Percentiles rank a stretch among this genome's conserved stretches.
These are phyloP conservation scores for Xestia sexstrigata DNA, from an alignment of 2,888 invertebrate genomes.

Conservation along the genomic window DNA sequence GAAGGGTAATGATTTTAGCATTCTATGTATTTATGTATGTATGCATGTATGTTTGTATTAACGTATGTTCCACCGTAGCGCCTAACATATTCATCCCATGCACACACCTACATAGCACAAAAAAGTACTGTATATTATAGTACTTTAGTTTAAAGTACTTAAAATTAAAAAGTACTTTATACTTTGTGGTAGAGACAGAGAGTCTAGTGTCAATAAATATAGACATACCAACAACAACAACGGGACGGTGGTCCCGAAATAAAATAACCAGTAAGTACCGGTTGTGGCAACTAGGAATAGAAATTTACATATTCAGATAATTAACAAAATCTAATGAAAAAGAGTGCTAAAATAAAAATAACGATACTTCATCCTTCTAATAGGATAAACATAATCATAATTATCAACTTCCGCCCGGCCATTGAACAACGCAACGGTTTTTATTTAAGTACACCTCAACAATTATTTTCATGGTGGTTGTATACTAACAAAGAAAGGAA, in stretches of 20 bases:
- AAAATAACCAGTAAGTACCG: background rate
- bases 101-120: background rate
- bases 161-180: background rate
- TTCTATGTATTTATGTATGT: too few relatives aligned
- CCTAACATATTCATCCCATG: background rate
- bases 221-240: too few relatives aligned
- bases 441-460: background rate
- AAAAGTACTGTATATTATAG: background rate
- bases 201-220: background rate
- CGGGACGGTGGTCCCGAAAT: background rate
- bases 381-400: conserved; percentile 1
- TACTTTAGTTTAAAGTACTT: too few relatives aligned
- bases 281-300: background rate
- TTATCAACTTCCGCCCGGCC: conserved; percentile 14
- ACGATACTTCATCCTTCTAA: background rate
- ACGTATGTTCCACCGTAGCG: too few relatives aligned
- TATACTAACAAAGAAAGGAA: conserved; percentile 42
- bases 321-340: background rate
- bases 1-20: too few relatives aligned
- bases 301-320: background rate
- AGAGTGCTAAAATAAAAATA: background rate
- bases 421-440: background rate
- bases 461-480: conserved; percentile 33
- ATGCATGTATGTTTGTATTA: too few relatives aligned
- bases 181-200: background rate